phyloP scores from a whole-genome alignment of 2,888 invertebrate genomes.

The Cryptocephalus moraei region DNA sequence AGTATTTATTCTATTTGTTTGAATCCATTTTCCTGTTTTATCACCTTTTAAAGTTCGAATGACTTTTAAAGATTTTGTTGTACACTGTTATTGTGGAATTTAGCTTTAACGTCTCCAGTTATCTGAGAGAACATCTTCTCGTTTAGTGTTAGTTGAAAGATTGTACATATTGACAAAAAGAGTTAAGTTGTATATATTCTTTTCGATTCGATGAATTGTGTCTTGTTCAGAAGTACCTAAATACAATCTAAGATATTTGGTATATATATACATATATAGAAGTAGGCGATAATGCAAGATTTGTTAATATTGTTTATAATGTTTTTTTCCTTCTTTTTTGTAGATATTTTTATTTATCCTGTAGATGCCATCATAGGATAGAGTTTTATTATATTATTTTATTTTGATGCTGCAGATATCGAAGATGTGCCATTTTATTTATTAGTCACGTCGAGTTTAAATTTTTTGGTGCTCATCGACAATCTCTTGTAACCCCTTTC shows the following conservation, averaged over 20 bases:
- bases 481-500: conserved; percentile 7
- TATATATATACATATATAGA: too few relatives aligned
- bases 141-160: conserved; percentile 8
- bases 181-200: conserved; percentile 20
- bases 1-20: background rate
- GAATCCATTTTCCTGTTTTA: background rate
- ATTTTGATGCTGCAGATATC: too few relatives aligned
- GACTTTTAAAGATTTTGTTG: background rate
- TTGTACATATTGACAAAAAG: conserved; percentile 18
- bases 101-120: conserved; percentile 5
- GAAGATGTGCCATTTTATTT: too few relatives aligned
- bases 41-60: background rate
- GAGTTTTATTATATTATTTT: too few relatives aligned
- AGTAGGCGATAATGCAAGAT: too few relatives aligned
- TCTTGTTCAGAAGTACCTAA: conserved; percentile 18
- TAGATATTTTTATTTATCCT: too few relatives aligned
- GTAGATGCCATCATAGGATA: too few relatives aligned
- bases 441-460: too few relatives aligned
- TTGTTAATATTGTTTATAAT: too few relatives aligned
- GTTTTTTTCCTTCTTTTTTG: too few relatives aligned
- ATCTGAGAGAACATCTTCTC: conserved; percentile 1
- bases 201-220: too few relatives aligned
- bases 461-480: conserved; percentile 17
- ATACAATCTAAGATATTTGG: background rate
- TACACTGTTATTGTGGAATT: background rate